A percentile compares a stretch with the other conserved stretches of the same genome.
Conservation (phyloP, 2,888 invertebrate genomes). For the Catocala nupta region DNA sequence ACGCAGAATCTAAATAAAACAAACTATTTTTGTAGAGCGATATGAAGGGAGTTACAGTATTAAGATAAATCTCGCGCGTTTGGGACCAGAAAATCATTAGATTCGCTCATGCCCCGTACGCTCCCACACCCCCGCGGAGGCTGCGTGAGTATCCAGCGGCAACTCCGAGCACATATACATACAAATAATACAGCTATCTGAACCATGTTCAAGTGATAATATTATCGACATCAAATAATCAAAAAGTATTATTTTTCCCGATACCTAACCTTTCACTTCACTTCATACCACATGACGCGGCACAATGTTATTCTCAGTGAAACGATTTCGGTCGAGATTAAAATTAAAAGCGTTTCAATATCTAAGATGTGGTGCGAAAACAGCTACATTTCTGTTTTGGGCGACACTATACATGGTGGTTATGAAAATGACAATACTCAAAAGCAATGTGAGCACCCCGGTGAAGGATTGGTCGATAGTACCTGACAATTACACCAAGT, state of each 20-base stretch:
- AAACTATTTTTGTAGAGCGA: conserved; percentile 13
- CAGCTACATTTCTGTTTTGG: conserved; percentile 81
- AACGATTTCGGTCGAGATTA: conserved; percentile 70
- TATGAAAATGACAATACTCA: conserved; percentile 84
- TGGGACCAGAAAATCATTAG: conserved; percentile 80
- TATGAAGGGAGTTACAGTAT: conserved; percentile 25
- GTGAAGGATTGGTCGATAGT: conserved; percentile 74
- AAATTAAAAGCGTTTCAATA: conserved; percentile 73
- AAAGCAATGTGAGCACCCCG: conserved; percentile 68
- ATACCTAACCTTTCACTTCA: conserved; percentile 39
- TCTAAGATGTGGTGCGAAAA: conserved; percentile 81
- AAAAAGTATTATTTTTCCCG: conserved; percentile 29
- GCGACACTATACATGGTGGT: conserved; percentile 79
- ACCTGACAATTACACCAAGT: conserved; percentile 83
- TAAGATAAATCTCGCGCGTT: conserved; percentile 57
- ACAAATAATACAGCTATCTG: conserved; percentile 30
- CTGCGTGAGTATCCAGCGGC: conserved; percentile 61
- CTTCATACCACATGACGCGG: conserved; percentile 70
- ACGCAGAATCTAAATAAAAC: neutral
- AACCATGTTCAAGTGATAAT: conserved; percentile 58
- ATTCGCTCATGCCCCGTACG: conserved; percentile 81
- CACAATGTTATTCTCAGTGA: conserved; percentile 73
- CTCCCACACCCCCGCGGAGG: conserved; percentile 64
- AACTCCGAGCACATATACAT: conserved; percentile 13
- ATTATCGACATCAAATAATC: conserved; percentile 32